Evolutionary conservation across 2,888 invertebrate genomes (phyloP).

Genomic region (Parascotia fuliginaria): DNA sequence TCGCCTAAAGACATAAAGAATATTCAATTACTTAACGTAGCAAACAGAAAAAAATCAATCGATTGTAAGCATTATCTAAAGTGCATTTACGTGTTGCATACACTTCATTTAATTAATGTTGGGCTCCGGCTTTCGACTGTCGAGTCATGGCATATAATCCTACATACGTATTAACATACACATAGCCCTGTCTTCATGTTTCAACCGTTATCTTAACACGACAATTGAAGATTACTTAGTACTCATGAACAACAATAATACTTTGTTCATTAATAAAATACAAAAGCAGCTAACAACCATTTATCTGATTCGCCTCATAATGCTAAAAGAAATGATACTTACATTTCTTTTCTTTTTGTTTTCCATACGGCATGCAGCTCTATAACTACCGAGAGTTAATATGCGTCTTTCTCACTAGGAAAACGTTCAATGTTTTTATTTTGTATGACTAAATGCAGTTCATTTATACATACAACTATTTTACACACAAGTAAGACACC

Average conservation of each 20-base stretch:
- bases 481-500: too few relatives aligned
- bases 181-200: constrained; percentile 19
- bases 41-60: not conserved
- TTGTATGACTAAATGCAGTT: too few relatives aligned
- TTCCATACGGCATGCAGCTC: too few relatives aligned
- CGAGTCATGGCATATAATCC: constrained; percentile 48
- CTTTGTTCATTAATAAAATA: too few relatives aligned
- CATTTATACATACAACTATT: too few relatives aligned
- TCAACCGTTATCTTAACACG: constrained; percentile 17
- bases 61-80: constrained; percentile 20
- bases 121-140: constrained; percentile 47
- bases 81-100: constrained; percentile 60
- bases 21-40: not conserved
- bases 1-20: not conserved
- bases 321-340: too few relatives aligned
- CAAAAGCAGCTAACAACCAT: too few relatives aligned
- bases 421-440: too few relatives aligned
- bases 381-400: too few relatives aligned
- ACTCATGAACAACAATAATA: constrained; percentile 1
- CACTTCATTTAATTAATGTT: constrained; percentile 57
- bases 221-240: constrained; percentile 13
- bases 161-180: constrained; percentile 41
- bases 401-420: too few relatives aligned
- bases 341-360: too few relatives aligned
- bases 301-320: too few relatives aligned